Percentiles rank a stretch among this genome's conserved stretches.
Conservation (phyloP, 2,888 invertebrate genomes). For the Melanophora roralis region DNA sequence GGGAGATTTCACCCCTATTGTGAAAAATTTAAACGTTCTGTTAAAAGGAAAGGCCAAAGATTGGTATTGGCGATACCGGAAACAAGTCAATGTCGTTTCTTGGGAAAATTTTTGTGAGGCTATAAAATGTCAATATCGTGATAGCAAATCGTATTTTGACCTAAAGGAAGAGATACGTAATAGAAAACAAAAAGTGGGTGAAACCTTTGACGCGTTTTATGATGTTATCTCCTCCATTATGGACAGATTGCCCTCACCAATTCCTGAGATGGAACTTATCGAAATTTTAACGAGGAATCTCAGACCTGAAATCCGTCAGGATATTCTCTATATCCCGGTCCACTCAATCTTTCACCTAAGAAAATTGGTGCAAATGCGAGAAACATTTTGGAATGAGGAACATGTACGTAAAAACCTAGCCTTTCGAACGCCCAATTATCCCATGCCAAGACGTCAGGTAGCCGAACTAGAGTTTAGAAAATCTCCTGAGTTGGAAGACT, state of each 20-base stretch:
- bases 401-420: neutral
- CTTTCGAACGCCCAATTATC: too few species aligned
- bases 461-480: neutral
- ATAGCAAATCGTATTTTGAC: neutral
- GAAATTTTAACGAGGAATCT: neutral
- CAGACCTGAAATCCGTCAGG: neutral
- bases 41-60: too few species aligned
- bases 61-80: too few species aligned
- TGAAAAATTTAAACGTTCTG: too few species aligned
- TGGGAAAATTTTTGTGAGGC: too few species aligned
- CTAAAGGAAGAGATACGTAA: neutral
- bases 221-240: neutral
- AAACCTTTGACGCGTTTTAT: too few species aligned
- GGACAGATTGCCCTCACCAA: neutral
- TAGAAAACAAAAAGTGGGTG: too few species aligned
- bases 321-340: too few species aligned
- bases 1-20: too few species aligned
- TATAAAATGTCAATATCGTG: neutral
- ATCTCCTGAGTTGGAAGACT: neutral
- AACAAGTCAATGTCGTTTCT: too few species aligned
- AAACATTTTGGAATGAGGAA: neutral
- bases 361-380: neutral
- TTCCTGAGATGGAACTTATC: neutral
- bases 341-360: neutral
- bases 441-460: too few species aligned